A percentile compares a stretch with the other conserved stretches of the same genome.
These are phyloP conservation scores for Eucidaris tribuloides DNA, from an alignment of 35 echinoderm and acorn worm genomes.

Conservation along the genomic window DNA sequence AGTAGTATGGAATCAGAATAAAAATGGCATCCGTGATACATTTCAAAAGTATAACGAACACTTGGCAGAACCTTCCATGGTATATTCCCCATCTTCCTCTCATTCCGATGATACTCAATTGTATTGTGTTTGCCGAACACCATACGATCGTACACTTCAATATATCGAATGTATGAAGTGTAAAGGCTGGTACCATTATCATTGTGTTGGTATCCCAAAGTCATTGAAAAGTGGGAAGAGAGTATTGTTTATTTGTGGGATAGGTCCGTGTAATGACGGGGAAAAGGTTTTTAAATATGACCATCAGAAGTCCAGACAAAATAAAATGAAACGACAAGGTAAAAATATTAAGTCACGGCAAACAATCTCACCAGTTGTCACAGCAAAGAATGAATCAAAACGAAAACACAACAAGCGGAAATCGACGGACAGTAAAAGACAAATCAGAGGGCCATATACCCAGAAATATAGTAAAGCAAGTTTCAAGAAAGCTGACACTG, in stretches of 20 bases:
- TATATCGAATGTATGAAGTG: not conserved
- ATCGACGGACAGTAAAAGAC: too few relatives aligned
- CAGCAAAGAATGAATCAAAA: not conserved
- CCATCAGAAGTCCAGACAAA: not conserved
- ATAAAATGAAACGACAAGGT: not conserved
- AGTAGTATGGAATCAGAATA: not conserved
- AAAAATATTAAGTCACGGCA: not conserved
- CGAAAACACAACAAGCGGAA: too few relatives aligned
- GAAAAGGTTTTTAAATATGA: not conserved
- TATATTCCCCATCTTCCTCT: not conserved
- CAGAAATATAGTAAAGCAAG: too few relatives aligned
- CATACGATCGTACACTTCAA: not conserved
- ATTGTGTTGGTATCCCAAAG: not conserved
- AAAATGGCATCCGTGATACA: not conserved
- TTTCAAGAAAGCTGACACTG: too few relatives aligned
- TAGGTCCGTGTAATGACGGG: not conserved
- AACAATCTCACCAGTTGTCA: not conserved
- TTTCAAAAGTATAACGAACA: not conserved
- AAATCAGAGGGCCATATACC: too few relatives aligned
- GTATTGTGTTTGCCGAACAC: not conserved
- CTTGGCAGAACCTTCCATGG: not conserved
- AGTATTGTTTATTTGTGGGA: not conserved
- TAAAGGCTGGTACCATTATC: not conserved
- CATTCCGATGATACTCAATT: not conserved
- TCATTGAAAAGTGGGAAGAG: not conserved